Conservation (phyloP, 2,113 vertebrate species). For the Xenopus laevis region DNA sequence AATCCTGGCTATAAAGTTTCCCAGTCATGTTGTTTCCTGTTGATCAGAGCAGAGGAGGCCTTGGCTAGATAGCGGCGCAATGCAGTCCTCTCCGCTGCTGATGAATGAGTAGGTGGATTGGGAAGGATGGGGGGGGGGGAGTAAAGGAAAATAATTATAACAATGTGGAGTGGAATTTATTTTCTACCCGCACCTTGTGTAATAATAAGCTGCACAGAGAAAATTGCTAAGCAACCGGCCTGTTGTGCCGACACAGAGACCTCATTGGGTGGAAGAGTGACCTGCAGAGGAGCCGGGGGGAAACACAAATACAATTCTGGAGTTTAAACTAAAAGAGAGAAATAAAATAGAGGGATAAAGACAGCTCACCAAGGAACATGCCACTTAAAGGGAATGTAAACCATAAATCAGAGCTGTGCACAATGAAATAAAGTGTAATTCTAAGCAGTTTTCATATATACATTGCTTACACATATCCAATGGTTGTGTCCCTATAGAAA, state of each 20-base stretch:
- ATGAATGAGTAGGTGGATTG: neutral
- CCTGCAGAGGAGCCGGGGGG: slow-evolving; percentile 26
- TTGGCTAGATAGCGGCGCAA: no score
- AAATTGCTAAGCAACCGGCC: slow-evolving; percentile 26
- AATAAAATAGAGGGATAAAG: neutral
- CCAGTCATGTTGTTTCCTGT: no score
- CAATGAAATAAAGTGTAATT: no score
- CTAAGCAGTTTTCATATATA: no score
- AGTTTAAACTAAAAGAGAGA: neutral
- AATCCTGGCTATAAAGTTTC: no score
- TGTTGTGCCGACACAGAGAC: slow-evolving; percentile 10
- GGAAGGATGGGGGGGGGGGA: neutral
- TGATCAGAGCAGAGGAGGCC: no score
- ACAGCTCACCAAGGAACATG: no score
- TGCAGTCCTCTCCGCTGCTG: neutral
- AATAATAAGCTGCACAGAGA: slow-evolving; percentile 16
- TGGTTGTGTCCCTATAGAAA: no score
- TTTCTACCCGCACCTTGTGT: slow-evolving; percentile 11
- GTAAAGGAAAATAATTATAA: slow-evolving; percentile 30
- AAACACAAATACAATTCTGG: neutral
- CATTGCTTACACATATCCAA: no score
- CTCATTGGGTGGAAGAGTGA: slow-evolving; percentile 8
- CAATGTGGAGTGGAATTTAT: slow-evolving; percentile 33
- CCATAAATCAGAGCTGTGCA: no score
- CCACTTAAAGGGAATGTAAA: no score